phyloP scores from a whole-genome alignment of 2,797 vertebrate species.

The Acanthurus lineatus region DNA sequence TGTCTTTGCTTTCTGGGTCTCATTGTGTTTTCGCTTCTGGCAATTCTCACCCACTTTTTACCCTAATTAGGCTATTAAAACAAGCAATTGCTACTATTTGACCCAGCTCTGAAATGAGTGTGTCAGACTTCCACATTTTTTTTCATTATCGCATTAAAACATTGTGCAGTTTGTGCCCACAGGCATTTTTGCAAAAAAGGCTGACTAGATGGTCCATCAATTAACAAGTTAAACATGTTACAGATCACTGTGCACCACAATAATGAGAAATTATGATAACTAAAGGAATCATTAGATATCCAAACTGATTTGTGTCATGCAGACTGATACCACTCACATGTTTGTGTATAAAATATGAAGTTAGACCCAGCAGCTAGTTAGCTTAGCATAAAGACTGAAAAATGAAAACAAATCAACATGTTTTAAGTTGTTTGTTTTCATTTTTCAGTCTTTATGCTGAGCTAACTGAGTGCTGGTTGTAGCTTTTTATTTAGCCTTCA shows the following conservation, averaged over 20 bases:
- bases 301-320: background rate
- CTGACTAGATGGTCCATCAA: background rate
- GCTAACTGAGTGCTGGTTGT: background rate
- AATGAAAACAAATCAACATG: background rate
- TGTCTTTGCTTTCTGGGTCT: conserved; percentile 1
- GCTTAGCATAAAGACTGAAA: background rate
- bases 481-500: background rate
- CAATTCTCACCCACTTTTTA: conserved; percentile 29
- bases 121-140: conserved; percentile 19
- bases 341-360: background rate
- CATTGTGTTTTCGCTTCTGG: conserved; percentile 17
- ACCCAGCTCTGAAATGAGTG: conserved; percentile 31
- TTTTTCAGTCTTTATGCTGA: background rate
- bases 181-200: background rate
- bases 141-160: conserved; percentile 15
- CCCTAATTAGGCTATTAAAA: conserved; percentile 46
- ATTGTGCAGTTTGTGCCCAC: background rate
- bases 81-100: conserved; percentile 5
- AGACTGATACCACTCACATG: background rate
- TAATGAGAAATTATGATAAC: background rate
- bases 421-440: background rate
- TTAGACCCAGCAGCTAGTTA: background rate
- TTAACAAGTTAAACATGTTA: background rate
- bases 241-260: background rate
- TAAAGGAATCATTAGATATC: background rate